phyloP scores from a whole-genome alignment of 1,140 invertebrate genomes.

The Drosophila repleta region DNA sequence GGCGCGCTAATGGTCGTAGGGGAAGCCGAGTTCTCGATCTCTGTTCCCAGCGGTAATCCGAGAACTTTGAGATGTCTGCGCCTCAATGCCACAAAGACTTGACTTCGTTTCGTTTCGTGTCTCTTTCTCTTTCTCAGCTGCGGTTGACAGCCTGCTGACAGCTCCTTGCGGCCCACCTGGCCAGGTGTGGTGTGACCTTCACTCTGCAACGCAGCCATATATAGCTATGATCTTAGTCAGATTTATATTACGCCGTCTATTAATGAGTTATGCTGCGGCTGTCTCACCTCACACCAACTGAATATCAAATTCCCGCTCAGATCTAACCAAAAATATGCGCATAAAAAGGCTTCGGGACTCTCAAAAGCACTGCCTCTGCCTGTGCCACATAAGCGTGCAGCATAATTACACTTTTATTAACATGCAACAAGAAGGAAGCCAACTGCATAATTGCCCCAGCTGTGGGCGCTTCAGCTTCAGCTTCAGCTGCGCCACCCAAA shows the following conservation, averaged over 20 bases:
- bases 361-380: background rate
- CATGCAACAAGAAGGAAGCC: constrained; percentile 58
- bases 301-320: constrained; percentile 64
- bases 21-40: constrained; percentile 23
- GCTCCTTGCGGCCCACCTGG: background rate
- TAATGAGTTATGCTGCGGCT: background rate
- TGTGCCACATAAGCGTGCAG: constrained; percentile 48
- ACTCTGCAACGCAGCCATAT: background rate
- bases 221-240: background rate
- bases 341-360: constrained; percentile 41
- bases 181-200: background rate
- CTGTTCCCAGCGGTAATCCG: constrained; percentile 70
- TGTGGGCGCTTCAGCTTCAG: background rate
- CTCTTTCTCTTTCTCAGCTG: constrained; percentile 38
- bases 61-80: constrained; percentile 72
- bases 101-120: constrained; percentile 37
- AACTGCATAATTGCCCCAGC: constrained; percentile 53
- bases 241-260: background rate
- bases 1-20: constrained; percentile 54
- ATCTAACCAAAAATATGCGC: constrained; percentile 68
- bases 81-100: constrained; percentile 58
- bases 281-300: background rate
- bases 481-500: constrained; percentile 1
- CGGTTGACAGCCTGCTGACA: constrained; percentile 15
- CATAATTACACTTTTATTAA: constrained; percentile 81